phyloP scores from a whole-genome alignment of 2,113 vertebrate genomes.

The Cyphomyrus plagiostoma region DNA sequence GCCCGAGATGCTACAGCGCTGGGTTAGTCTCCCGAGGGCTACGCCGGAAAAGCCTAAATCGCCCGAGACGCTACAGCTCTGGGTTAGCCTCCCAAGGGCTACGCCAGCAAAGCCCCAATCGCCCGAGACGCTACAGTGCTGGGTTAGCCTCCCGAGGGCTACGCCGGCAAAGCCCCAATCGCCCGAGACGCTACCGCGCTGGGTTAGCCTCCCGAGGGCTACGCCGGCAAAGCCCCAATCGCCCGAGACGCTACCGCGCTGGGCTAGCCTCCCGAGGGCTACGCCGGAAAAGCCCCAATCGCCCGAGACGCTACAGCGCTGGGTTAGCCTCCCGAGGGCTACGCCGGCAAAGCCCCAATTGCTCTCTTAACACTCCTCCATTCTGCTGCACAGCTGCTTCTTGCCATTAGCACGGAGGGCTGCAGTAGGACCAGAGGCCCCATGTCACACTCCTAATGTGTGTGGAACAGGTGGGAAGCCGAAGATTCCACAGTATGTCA shows the following conservation, averaged over 20 bases:
- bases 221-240: too few relatives aligned
- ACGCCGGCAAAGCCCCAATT: not conserved
- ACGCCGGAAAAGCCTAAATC: too few relatives aligned
- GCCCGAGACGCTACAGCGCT: too few relatives aligned
- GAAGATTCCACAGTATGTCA: not conserved
- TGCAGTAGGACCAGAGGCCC: not conserved
- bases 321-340: not conserved
- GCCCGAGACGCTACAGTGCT: too few relatives aligned
- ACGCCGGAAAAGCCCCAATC: too few relatives aligned
- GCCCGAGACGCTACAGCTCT: too few relatives aligned
- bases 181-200: not conserved
- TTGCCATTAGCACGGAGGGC: not conserved
- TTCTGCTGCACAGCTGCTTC: not conserved
- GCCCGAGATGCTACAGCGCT: not conserved
- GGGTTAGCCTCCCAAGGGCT: not conserved
- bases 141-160: not conserved
- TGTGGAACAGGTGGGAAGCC: not conserved
- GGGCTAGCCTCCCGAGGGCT: not conserved
- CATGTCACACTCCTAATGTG: not conserved
- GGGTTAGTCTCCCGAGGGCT: not conserved
- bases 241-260: not conserved
- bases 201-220: not conserved
- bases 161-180: too few relatives aligned
- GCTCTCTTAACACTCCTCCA: not conserved
- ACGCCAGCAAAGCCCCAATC: too few relatives aligned